A percentile compares a stretch with the other conserved stretches of the same genome.
Evolutionary conservation across 2,888 invertebrate genomes (phyloP).

Genomic region (Parthenolecanium corni): DNA sequence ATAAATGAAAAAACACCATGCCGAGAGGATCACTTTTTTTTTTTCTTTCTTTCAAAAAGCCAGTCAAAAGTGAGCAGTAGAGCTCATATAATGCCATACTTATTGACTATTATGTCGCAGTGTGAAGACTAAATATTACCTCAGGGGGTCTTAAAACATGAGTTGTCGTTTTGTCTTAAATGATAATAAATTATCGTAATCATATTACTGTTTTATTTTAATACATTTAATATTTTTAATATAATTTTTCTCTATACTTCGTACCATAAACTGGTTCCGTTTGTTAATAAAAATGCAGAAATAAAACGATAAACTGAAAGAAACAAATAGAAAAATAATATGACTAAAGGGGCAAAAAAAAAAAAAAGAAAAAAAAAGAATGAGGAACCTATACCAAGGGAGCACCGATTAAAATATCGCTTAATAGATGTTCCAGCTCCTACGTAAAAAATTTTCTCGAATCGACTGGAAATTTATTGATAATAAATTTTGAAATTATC

Average conservation of each 20-base stretch:
- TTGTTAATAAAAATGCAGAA: no score
- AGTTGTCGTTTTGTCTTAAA: constrained; percentile 26
- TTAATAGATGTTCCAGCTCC: neutral
- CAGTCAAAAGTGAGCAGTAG: constrained; percentile 18
- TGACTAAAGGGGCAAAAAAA: neutral
- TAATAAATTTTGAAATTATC: neutral
- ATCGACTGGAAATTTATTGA: neutral
- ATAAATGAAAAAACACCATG: constrained; percentile 27
- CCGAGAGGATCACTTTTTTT: constrained; percentile 13
- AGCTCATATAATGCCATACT: constrained; percentile 28
- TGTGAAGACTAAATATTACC: constrained; percentile 28
- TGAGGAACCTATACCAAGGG: neutral
- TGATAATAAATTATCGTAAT: constrained; percentile 22
- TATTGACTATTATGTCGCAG: constrained; percentile 29
- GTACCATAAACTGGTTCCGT: neutral
- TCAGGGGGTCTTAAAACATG: constrained; percentile 19
- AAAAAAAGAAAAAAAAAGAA: neutral
- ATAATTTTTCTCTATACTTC: neutral
- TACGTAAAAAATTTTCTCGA: neutral
- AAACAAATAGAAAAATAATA: neutral
- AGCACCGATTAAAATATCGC: neutral
- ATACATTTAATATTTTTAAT: neutral
- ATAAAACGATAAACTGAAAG: no score
- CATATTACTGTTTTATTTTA: constrained; percentile 15
- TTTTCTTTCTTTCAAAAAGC: neutral